Evolutionary conservation across 2,888 invertebrate genomes (phyloP), one percentile per base, ranked within the genome.

Genomic region (Rhagium mordax): DNA sequence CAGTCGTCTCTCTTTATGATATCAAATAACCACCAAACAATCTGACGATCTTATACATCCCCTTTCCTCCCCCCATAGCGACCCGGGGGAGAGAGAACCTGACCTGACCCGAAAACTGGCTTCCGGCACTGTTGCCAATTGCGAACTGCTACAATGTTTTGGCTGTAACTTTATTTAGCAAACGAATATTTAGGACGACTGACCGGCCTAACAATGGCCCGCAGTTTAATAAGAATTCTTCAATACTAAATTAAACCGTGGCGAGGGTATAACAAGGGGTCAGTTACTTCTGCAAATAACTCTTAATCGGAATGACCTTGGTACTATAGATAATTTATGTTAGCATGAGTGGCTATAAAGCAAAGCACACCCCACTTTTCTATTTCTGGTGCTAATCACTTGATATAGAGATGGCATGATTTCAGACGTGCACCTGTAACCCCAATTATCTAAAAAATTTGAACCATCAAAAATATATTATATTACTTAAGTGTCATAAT

Each of bases 81-180:
- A 20, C 21, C 20, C 18, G 61, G 61, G 21, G 15, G 59, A 59
- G 33, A 21, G 57, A 27, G 61, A 47, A 61, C 41, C 65, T 29
- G 53, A 53, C 53, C 65, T 53, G 65, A 65, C 53, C 65, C 65
- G 53, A 51, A 65, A 65, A 65, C 53, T 65, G 65, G 65, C 65
- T 65, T 65, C 65, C 65, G 65, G 65, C 65, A 65, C 51, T 65
- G 65, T 65, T 65, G 65, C 65, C 65, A 65, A 51, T 51, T 65
- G 61, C n/a, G 48, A 33, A 7, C 20, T 41, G 60, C 21, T 47
- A 47, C 47, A 47, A 10, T 47, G 61, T 61, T 61, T 47, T 47
- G 47, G 41, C 41, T 47, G 47, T 41, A 47, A 20, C 61, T 41
- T 33, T 21, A 61, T 61, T 47, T 61, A 51, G 20, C 51, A 10